phyloP scores from a whole-genome alignment of 2,113 vertebrate species.

The Cervus canadensis region DNA sequence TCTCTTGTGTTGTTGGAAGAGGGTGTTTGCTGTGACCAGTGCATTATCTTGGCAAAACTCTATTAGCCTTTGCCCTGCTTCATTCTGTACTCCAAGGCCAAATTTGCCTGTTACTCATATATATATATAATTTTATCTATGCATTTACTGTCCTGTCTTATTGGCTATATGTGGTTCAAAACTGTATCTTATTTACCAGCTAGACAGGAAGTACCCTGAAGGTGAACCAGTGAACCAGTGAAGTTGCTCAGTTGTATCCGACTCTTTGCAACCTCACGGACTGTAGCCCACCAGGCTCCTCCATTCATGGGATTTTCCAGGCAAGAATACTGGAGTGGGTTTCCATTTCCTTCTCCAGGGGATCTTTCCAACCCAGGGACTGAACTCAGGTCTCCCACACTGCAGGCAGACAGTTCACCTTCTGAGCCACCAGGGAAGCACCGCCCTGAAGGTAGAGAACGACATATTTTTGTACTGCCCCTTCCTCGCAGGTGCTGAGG shows the following conservation, averaged over 20 bases:
- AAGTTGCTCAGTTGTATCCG: accelerated
- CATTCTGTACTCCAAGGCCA: no score
- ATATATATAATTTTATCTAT: neutral
- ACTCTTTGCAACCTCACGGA: neutral
- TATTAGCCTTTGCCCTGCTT: no score
- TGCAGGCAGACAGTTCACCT: neutral
- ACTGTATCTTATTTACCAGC: neutral
- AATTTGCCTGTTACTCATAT: no score
- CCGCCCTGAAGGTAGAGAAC: neutral
- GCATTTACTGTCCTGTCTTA: accelerated
- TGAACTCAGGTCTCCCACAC: accelerated
- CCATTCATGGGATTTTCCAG: neutral
- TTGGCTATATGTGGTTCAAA: neutral
- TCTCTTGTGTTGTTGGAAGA: no score
- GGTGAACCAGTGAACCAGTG: neutral
- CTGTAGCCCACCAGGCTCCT: neutral
- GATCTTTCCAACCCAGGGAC: neutral
- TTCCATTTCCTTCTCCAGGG: neutral
- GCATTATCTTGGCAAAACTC: no score
- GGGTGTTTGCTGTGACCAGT: no score
- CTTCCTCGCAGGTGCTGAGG: accelerated
- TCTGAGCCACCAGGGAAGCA: neutral
- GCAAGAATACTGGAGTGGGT: neutral
- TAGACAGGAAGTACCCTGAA: neutral
- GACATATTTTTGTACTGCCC: accelerated